Conservation (phyloP, 2,797 vertebrate species). For the Periophthalmus magnuspinnatus region DNA sequence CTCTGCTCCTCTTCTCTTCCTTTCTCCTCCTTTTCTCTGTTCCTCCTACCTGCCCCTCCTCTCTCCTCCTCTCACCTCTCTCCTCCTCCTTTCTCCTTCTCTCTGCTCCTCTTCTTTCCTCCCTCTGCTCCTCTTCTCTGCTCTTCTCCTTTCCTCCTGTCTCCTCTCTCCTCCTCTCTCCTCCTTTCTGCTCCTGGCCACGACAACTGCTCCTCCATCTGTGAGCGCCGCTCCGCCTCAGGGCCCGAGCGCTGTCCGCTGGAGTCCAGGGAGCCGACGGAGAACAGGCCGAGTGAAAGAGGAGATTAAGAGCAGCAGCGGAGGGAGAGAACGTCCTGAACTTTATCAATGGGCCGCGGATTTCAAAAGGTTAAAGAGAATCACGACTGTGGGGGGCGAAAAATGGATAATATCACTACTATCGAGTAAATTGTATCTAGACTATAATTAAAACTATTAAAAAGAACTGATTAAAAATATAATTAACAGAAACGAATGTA, state of each 20-base stretch:
- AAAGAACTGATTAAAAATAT: too few relatives aligned
- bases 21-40: too few relatives aligned
- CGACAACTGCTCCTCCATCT: conserved; percentile 79
- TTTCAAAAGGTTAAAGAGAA: neutral
- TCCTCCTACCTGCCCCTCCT: too few relatives aligned
- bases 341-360: conserved; percentile 2
- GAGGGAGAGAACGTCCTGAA: conserved; percentile 3
- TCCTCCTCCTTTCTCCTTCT: too few relatives aligned
- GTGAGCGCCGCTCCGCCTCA: conserved; percentile 62
- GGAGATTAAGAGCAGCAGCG: conserved; percentile 12
- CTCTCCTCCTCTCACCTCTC: too few relatives aligned
- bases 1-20: too few relatives aligned
- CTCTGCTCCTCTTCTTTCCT: too few relatives aligned
- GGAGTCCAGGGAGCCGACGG: neutral
- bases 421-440: too few relatives aligned
- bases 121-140: too few relatives aligned
- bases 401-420: too few relatives aligned
- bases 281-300: conserved; percentile 21
- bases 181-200: conserved; percentile 63
- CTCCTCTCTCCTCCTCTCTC: conserved; percentile 53
- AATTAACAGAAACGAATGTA: too few relatives aligned
- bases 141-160: neutral
- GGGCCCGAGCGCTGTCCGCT: conserved; percentile 47
- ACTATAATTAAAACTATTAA: too few relatives aligned
- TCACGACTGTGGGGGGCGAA: neutral